Percentiles rank a stretch among this genome's conserved stretches.
Conservation (phyloP, 2,888 invertebrate genomes). For the Lepidocyrtoides sp. region DNA sequence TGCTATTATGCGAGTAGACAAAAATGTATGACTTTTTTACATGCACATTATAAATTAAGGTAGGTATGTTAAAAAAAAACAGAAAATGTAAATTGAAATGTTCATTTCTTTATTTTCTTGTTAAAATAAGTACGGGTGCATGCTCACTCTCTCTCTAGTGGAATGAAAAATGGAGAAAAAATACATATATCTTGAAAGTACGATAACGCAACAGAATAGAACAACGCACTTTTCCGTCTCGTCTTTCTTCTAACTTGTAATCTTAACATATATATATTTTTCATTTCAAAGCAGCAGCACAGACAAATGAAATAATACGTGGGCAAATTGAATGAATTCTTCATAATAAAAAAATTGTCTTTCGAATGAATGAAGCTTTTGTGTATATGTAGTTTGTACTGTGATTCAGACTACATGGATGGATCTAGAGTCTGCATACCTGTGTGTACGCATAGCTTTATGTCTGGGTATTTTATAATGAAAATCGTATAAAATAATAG, state of each 20-base stretch:
- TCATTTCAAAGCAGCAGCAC: background rate
- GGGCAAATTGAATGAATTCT: conserved; percentile 12
- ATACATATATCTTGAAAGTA: conserved; percentile 2
- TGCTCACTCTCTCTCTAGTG: background rate
- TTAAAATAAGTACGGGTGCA: background rate
- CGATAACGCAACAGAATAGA: background rate
- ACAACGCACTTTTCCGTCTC: background rate
- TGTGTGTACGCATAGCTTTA: no score
- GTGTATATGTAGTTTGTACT: no score
- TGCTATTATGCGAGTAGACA: background rate
- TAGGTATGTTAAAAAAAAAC: background rate
- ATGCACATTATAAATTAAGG: conserved; percentile 29
- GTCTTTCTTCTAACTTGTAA: background rate
- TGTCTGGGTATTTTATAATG: no score
- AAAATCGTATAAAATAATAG: no score
- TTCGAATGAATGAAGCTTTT: no score
- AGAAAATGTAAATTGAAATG: conserved; percentile 37
- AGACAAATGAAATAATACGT: background rate
- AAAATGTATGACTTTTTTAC: conserved; percentile 19
- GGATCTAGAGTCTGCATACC: no score
- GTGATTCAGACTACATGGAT: no score
- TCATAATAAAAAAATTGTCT: no score
- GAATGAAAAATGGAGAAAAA: conserved; percentile 8
- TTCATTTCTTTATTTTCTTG: background rate
- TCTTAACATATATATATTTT: background rate